A percentile compares a stretch with the other conserved stretches of the same genome.
phyloP scores from a whole-genome alignment of 30 jellyfish, hydroid and myxozoan species.

The Sanderia malayensis region DNA sequence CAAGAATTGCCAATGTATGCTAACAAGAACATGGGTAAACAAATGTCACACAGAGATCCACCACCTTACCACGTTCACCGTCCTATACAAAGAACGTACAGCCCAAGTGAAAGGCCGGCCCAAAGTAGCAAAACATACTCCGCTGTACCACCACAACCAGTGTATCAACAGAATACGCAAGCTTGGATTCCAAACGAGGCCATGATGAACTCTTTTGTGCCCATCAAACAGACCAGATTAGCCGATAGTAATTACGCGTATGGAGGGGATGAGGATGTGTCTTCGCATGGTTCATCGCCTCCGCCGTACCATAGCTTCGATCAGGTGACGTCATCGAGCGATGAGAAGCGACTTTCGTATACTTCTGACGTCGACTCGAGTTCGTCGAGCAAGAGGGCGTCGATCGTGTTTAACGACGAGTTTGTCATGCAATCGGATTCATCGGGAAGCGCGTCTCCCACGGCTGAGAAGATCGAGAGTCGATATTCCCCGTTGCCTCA shows the following conservation, averaged over 20 bases:
- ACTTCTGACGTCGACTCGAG: slow-evolving; percentile 84
- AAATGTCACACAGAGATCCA: slow-evolving; percentile 43
- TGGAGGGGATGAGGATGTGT: slow-evolving; percentile 45
- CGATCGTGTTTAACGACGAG: slow-evolving; percentile 67
- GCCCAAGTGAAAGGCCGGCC: slow-evolving; percentile 50
- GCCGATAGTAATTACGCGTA: slow-evolving; percentile 20
- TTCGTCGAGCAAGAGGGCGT: slow-evolving; percentile 66
- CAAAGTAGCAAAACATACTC: slow-evolving; percentile 9
- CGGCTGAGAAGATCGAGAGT: slow-evolving; percentile 87
- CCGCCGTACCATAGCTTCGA: slow-evolving; percentile 77
- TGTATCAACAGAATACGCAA: slow-evolving; percentile 11
- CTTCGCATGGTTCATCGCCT: slow-evolving; percentile 45
- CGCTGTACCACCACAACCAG: slow-evolving; percentile 13
- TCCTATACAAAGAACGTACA: slow-evolving; percentile 49
- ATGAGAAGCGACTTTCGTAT: slow-evolving; percentile 70
- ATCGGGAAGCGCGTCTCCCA: slow-evolving; percentile 90
- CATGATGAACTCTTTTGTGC: slow-evolving; percentile 50
- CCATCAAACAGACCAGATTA: slow-evolving; percentile 29
- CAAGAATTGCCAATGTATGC: slow-evolving; percentile 68
- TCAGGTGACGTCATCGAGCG: slow-evolving; percentile 19
- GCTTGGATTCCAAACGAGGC: slow-evolving; percentile 21
- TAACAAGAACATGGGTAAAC: slow-evolving; percentile 8
- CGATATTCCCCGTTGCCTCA: slow-evolving; percentile 97
- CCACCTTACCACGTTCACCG: slow-evolving; percentile 35
- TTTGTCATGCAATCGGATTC: slow-evolving; percentile 80